Conservation (phyloP, 2,888 invertebrate species). For the Rhingia rostrata region DNA sequence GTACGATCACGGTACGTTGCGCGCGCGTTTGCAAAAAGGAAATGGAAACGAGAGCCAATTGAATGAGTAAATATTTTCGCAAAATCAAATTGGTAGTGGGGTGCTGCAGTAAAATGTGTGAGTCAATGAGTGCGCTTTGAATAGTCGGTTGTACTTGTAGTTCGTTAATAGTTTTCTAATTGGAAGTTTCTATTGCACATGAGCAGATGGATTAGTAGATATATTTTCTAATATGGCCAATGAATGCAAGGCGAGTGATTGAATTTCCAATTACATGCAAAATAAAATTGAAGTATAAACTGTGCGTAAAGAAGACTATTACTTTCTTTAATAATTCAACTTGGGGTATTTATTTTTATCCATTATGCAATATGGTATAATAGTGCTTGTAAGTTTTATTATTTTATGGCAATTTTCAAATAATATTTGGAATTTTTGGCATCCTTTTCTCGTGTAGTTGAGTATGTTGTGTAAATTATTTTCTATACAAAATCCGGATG, state of each 20-base stretch:
- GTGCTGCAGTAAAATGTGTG: conserved; percentile 60
- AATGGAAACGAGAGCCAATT: conserved; percentile 52
- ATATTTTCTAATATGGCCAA: conserved; percentile 20
- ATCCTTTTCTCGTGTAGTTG: no score
- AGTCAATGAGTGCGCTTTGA: conserved; percentile 31
- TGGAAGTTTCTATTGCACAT: conserved; percentile 18
- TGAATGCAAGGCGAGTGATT: conserved; percentile 22
- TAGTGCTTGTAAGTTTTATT: no score
- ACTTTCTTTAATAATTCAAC: no score
- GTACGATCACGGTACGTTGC: background rate
- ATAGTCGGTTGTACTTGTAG: conserved; percentile 6
- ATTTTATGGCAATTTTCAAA: no score
- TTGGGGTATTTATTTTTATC: no score
- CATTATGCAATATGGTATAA: no score
- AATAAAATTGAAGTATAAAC: no score
- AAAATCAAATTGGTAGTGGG: conserved; percentile 10
- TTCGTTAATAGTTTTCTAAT: conserved; percentile 31
- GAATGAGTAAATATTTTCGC: conserved; percentile 54
- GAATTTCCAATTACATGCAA: background rate
- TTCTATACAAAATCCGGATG: no score
- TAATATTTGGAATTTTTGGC: no score
- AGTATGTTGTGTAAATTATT: no score
- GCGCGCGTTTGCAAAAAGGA: conserved; percentile 48
- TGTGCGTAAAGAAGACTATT: no score
- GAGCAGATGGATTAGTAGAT: conserved; percentile 10